Base-by-base conservation (phyloP, 23 tunicate genomes). In the Halocynthia roretzi region DNA sequence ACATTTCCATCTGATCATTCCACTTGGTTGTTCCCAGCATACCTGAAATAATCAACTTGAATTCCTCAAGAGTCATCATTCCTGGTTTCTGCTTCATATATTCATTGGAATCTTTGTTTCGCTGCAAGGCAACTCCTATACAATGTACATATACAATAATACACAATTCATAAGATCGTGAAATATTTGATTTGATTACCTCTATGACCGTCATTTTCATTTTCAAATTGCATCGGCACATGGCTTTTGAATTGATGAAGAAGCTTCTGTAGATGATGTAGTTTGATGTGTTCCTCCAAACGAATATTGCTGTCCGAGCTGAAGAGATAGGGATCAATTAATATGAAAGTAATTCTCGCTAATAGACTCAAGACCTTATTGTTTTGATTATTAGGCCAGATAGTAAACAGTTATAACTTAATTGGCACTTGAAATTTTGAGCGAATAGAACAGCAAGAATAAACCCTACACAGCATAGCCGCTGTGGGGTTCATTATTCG, bases 1-100 rank as follows among this genome's bases (percentile, higher is more conserved):
- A 67, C 86, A 80, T 92, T 67, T 92, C 98, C 98, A 92, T 92
- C 54, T 92, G 92, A 65, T 92, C 98, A 66, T 92, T 83, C 85
- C 85, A 92, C 76, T 77, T 78, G 48, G 78, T 56, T 67, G 98
- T 83, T 6, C 98, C 98, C 73, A 92, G 71, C 98, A 92, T 92
- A 12, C 77, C 74, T 8, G 98, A 92, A 19, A 92, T 83, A 18
- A 77, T 80, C 4, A 50, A 57, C 61, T 80, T 92, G 76, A 92
- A 92, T 57, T 92, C 98, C 23, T 85, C 71, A 67, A 92, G 68
- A 19, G 85, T 81, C 87, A 86, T 82, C 98, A 86, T 92, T 17
- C 92, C 98, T 64, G 98, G 80, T 19, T 52, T 67, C 52, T 83
- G 97, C 71, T 70, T 72, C 8, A 56, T 65, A 53, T 40, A 14